These are phyloP conservation scores for Hymenopus coronatus DNA, from an alignment of 2,888 invertebrate species.

Conservation along the genomic window DNA sequence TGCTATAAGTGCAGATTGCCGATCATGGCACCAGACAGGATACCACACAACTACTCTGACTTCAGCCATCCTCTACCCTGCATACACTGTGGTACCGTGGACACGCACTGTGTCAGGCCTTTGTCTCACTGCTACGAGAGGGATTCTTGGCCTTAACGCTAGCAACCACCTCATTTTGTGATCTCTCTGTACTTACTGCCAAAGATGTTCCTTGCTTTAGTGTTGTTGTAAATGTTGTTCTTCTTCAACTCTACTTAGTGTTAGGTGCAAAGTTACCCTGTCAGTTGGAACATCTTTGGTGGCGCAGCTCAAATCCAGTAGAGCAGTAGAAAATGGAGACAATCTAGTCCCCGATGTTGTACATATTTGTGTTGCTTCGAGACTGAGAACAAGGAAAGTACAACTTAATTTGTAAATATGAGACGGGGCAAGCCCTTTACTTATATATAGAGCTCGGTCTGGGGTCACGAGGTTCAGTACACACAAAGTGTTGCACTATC, in stretches of 20 bases:
- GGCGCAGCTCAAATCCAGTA: slow-evolving; percentile 14
- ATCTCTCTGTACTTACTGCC: background rate
- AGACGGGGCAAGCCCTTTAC: background rate
- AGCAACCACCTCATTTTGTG: background rate
- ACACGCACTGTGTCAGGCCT: slow-evolving; percentile 94
- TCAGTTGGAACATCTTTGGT: background rate
- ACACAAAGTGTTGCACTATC: no score
- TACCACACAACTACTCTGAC: slow-evolving; percentile 89
- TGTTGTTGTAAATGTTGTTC: background rate
- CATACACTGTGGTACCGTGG: slow-evolving; percentile 84
- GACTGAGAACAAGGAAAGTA: background rate
- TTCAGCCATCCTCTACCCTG: slow-evolving; percentile 90
- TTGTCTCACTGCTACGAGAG: slow-evolving; percentile 80
- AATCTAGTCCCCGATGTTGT: background rate
- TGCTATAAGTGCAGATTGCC: slow-evolving; percentile 92
- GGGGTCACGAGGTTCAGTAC: no score
- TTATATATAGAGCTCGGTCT: no score
- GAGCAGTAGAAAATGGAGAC: background rate
- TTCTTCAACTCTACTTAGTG: background rate
- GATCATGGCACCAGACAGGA: slow-evolving; percentile 80
- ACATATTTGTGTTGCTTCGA: background rate
- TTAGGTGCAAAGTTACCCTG: background rate
- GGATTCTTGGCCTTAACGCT: slow-evolving; percentile 79
- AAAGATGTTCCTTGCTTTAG: background rate
- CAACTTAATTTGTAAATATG: background rate